Conservation (phyloP, 2,888 invertebrate species). For the Neria commutata region DNA sequence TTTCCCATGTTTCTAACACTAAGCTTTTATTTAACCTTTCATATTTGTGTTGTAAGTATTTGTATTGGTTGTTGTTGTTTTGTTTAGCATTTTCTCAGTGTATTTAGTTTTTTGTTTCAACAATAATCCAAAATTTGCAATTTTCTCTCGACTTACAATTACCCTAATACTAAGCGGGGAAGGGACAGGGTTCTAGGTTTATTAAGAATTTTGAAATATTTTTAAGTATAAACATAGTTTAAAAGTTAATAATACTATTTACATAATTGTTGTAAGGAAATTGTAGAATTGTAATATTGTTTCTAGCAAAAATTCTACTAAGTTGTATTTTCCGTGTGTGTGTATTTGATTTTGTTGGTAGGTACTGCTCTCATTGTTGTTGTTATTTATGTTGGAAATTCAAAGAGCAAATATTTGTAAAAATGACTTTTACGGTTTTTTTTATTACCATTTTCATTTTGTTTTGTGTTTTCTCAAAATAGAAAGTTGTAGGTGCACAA, state of each 20-base stretch:
- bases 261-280: conserved; percentile 40
- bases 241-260: conserved; percentile 54
- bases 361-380: conserved; percentile 12
- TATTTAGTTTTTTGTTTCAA: conserved; percentile 30
- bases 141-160: neutral
- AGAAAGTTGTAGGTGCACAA: neutral
- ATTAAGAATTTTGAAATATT: conserved; percentile 8
- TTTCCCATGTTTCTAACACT: conserved; percentile 10
- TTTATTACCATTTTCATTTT: neutral
- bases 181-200: neutral
- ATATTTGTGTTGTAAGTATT: conserved; percentile 37
- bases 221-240: conserved; percentile 20
- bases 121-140: conserved; percentile 12
- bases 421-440: neutral
- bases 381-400: conserved; percentile 8
- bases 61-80: conserved; percentile 27
- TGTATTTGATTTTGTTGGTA: conserved; percentile 9
- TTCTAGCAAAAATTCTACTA: conserved; percentile 15
- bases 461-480: neutral
- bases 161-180: neutral
- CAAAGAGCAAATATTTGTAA: neutral
- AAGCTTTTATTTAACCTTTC: conserved; percentile 29
- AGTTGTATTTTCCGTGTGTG: conserved; percentile 33
- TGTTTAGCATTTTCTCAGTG: conserved; percentile 24
- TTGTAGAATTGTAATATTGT: conserved; percentile 18